Conservation (phyloP, 2,797 vertebrate species). For the Pseudomugil gertrudae region DNA sequence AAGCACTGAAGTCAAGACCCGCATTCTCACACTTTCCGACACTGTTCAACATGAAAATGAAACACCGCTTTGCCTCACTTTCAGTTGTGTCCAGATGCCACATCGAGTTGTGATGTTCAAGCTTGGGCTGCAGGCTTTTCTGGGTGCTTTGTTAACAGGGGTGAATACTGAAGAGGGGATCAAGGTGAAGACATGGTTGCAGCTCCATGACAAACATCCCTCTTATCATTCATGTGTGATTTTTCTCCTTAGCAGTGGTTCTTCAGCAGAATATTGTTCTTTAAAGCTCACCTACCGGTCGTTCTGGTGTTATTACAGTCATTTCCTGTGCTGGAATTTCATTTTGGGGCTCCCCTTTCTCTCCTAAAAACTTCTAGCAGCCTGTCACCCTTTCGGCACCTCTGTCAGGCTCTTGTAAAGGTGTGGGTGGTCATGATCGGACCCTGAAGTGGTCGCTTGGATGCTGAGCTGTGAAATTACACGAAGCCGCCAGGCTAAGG, state of each 20-base stretch:
- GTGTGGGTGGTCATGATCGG: conserved; percentile 69
- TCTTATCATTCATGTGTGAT: background rate
- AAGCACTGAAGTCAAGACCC: conserved; percentile 35
- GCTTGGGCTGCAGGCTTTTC: conserved; percentile 29
- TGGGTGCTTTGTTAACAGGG: conserved; percentile 25
- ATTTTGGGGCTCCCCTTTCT: conserved; percentile 58
- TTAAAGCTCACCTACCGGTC: conserved; percentile 27
- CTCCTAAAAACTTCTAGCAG: conserved; percentile 59
- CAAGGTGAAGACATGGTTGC: background rate
- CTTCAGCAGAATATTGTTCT: background rate
- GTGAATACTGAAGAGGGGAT: conserved; percentile 27
- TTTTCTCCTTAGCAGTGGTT: background rate
- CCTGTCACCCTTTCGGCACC: conserved; percentile 67
- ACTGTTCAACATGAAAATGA: conserved; percentile 66
- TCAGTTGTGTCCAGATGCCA: conserved; percentile 58
- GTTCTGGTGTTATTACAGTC: conserved; percentile 62
- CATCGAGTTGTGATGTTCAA: conserved; percentile 15
- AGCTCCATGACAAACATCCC: conserved; percentile 4
- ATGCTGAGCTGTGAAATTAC: conserved; percentile 78
- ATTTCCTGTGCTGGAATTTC: conserved; percentile 70
- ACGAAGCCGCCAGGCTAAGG: conserved; percentile 68
- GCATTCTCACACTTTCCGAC: conserved; percentile 28
- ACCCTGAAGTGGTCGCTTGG: conserved; percentile 63
- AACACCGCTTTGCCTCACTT: conserved; percentile 54
- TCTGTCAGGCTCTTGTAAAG: conserved; percentile 63